Evolutionary conservation across 2,113 vertebrate species (phyloP).

Genomic region (Pelecanoides urinatrix): DNA sequence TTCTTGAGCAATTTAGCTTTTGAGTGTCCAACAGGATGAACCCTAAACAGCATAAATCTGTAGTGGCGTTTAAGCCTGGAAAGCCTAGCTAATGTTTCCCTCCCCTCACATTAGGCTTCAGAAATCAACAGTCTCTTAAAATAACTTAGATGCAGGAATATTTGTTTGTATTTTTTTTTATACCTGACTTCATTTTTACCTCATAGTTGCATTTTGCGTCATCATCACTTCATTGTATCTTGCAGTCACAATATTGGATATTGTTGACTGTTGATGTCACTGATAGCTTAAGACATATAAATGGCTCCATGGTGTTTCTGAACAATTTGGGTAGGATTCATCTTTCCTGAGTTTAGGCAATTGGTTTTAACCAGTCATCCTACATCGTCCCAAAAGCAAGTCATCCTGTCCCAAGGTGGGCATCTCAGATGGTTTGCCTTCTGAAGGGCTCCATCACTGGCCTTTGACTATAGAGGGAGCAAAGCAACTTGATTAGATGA

Average conservation of each 20-base stretch:
- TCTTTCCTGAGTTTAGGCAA: not conserved
- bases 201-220: not conserved
- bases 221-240: not conserved
- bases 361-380: not conserved
- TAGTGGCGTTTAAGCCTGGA: not conserved
- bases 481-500: not conserved
- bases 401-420: not conserved
- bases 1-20: not conserved
- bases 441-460: not conserved
- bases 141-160: not conserved
- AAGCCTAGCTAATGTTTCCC: not conserved
- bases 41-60: not conserved
- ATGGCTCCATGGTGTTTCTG: not conserved
- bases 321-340: not conserved
- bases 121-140: not conserved
- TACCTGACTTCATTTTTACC: not conserved
- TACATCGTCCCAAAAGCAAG: not conserved
- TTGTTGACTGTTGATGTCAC: not conserved
- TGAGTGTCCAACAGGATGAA: not conserved
- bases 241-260: not conserved
- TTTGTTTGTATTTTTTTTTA: not conserved
- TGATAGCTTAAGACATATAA: not conserved
- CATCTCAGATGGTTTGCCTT: not conserved
- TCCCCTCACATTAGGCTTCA: not conserved
- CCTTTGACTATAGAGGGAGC: not conserved